Evolutionary conservation across 2,113 vertebrate genomes (phyloP).

Genomic region (Tiliqua scincoides): DNA sequence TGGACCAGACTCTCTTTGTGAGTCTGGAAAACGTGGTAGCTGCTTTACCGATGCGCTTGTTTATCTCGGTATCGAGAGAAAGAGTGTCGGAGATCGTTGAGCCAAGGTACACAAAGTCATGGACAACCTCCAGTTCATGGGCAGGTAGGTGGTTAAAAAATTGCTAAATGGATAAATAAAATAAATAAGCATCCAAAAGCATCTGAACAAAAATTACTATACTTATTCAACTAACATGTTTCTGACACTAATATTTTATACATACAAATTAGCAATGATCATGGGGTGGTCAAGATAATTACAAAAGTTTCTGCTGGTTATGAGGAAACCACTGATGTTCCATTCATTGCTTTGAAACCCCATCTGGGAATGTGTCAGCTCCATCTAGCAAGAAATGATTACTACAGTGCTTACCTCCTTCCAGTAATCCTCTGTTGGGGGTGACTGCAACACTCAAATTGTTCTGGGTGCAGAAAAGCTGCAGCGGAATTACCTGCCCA

Average conservation of each 20-base stretch:
- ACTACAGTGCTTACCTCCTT: background rate
- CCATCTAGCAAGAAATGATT: background rate
- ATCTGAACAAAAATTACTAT: background rate
- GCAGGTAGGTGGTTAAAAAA: too few relatives aligned
- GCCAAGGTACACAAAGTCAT: too few relatives aligned
- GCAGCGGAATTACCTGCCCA: background rate
- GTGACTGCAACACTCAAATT: background rate
- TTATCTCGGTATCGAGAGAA: conserved; percentile 24
- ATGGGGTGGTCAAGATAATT: background rate
- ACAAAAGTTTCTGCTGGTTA: background rate
- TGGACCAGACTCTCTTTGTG: too few relatives aligned
- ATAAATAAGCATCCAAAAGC: background rate
- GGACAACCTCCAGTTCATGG: too few relatives aligned
- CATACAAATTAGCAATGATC: background rate
- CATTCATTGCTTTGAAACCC: background rate
- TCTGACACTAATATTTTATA: background rate
- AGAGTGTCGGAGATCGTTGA: background rate
- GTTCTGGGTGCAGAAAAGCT: background rate
- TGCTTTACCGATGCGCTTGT: conserved; percentile 14
- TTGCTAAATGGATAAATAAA: too few relatives aligned
- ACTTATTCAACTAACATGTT: background rate
- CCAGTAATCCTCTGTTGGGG: background rate
- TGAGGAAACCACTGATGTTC: background rate
- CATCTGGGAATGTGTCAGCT: background rate
- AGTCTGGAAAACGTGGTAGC: too few relatives aligned